phyloP scores from a whole-genome alignment of 2,888 invertebrate species.

The Lutraria lutraria region DNA sequence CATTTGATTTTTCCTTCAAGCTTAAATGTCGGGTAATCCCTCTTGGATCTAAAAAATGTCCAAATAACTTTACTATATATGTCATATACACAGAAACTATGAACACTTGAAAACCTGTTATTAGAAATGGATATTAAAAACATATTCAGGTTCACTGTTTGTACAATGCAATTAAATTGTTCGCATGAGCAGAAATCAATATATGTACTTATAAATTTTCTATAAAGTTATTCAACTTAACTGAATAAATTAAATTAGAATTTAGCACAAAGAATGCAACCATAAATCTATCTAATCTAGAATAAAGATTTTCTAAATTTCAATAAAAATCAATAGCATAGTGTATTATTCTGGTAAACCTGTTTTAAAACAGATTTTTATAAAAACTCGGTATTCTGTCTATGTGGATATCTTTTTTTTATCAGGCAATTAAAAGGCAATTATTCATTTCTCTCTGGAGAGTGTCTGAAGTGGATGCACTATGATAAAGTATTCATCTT shows the following conservation, averaged over 20 bases:
- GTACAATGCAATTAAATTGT: not conserved
- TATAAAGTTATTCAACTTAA: not conserved
- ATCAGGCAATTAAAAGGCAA: no score
- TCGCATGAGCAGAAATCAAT: not conserved
- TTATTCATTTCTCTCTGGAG: no score
- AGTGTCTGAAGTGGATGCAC: no score
- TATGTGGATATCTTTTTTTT: no score
- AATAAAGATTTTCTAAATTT: not conserved
- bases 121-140: not conserved
- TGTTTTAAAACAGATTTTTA: no score
- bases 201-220: slow-evolving; percentile 8
- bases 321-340: not conserved
- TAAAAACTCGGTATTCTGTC: no score
- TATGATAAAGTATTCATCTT: no score
- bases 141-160: not conserved
- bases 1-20: slow-evolving; percentile 74
- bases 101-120: not conserved
- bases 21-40: slow-evolving; percentile 73
- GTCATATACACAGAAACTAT: not conserved
- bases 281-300: not conserved
- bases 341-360: not conserved
- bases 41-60: slow-evolving; percentile 56
- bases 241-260: not conserved
- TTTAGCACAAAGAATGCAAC: not conserved
- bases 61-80: not conserved